Base-by-base conservation (phyloP, 2,888 invertebrate genomes). In the Sesia apiformis region DNA sequence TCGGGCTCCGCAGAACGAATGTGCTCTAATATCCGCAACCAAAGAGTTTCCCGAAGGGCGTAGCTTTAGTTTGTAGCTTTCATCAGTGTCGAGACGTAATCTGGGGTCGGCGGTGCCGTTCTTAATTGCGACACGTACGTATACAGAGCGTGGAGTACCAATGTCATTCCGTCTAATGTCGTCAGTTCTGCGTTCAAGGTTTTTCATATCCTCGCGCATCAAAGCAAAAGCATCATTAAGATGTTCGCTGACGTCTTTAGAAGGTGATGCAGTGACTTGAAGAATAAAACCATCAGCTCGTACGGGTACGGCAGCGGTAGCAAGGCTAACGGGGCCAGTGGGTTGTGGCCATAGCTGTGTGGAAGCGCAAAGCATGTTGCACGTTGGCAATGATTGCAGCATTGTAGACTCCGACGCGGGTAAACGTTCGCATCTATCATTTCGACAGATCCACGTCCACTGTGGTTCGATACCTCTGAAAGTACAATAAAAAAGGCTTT, bases 341-440 rank as follows among this genome's bases (percentile, higher is more conserved):
- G 96, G 95, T 76, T 93, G 93, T 40, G 96, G 96, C 96, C 95
- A 96, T 39, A 95, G 90, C 64, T 94, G 93, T 40, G 91, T 91
- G 55, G 92, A 91, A 39, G 94, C 94, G 78, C 96, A 96, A 8
- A 94, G 90, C 91, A 96, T 95, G 68, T 93, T 93, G 82, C 96
- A 96, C 4, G 94, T 94, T 49, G 92, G 90, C 63, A 95, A 85
- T 4, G 94, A 93, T 65, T 90, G 93, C 58, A 89, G 90, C 66
- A 62, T 65, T 58, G 66, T 69, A 38, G 78, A 75, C 60, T 88
- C 81, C 4, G 81, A 66, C 40, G 83, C 82, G 40, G 79, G 70
- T 51, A 84, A 65, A 43, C 94, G 91, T 65, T 94, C 93, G 86
- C 95, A 95, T 59, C 93, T 91, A 61, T 93, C 91, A 62, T 88